These are phyloP conservation scores for Agriopis marginaria DNA, from an alignment of 2,888 invertebrate genomes.

Conservation along the genomic window DNA sequence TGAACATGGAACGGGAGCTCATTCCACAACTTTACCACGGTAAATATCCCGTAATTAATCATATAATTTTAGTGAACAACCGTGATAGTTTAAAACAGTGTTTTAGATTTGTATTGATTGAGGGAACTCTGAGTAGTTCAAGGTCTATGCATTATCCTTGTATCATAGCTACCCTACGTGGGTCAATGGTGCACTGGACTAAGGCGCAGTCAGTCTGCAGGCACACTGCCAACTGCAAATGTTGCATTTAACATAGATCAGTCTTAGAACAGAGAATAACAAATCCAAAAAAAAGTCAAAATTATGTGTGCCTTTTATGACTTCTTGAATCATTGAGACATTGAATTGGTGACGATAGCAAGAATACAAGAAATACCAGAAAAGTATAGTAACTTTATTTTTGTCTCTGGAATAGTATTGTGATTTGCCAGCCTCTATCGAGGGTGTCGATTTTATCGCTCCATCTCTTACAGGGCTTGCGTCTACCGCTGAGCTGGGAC, in stretches of 20 bases:
- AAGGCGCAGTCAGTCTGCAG: conserved; percentile 74
- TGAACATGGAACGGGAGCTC: too few species aligned
- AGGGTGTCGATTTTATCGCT: too few species aligned
- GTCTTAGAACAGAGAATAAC: conserved; percentile 38
- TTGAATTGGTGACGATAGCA: too few species aligned
- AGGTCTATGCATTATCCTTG: conserved; percentile 33
- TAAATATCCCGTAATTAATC: too few species aligned
- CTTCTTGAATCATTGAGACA: neutral
- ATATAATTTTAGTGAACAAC: too few species aligned
- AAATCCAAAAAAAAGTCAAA: neutral
- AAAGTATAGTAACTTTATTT: too few species aligned
- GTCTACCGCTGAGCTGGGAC: too few species aligned
- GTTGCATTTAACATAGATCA: conserved; percentile 57
- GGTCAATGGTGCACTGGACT: conserved; percentile 87
- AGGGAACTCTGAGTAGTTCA: conserved; percentile 9
- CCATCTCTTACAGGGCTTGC: too few species aligned
- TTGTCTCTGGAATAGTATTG: too few species aligned
- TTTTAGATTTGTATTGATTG: neutral
- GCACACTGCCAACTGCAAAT: conserved; percentile 80
- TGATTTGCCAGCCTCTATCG: too few species aligned
- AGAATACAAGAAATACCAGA: neutral
- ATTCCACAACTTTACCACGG: too few species aligned
- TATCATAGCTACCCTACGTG: conserved; percentile 77
- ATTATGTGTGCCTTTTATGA: neutral
- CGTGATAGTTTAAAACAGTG: too few species aligned